phyloP scores from a whole-genome alignment of 2,113 vertebrate genomes.

The Collichthys lucidus region DNA sequence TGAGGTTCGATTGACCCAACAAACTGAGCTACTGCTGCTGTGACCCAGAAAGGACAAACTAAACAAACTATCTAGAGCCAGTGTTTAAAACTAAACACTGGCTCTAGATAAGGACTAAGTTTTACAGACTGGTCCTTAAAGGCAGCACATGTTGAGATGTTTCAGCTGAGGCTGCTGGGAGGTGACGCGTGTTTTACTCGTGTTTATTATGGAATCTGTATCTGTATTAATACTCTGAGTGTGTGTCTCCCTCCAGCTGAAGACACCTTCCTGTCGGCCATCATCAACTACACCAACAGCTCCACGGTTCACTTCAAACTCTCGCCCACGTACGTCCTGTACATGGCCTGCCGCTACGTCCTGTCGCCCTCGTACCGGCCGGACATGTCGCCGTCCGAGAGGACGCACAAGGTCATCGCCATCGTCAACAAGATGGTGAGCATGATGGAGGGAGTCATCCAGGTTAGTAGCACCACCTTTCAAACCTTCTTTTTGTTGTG shows the following conservation, averaged over 20 bases:
- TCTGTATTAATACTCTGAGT: background rate
- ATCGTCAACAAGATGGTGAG: conserved; percentile 99
- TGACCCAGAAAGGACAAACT: too few relatives aligned
- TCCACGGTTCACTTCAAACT: conserved; percentile 98
- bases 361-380: conserved; percentile 92
- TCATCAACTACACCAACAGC: conserved; percentile 99
- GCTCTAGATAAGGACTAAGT: too few relatives aligned
- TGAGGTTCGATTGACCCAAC: too few relatives aligned
- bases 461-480: conserved; percentile 86
- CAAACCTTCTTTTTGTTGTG: background rate
- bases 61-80: too few relatives aligned
- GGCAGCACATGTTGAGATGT: too few relatives aligned
- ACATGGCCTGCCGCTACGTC: conserved; percentile 97
- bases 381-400: conserved; percentile 91
- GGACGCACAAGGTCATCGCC: conserved; percentile 97
- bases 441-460: conserved; percentile 99
- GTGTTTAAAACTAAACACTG: too few relatives aligned
- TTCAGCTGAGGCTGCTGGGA: too few relatives aligned
- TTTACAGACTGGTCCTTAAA: too few relatives aligned
- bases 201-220: too few relatives aligned
- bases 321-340: conserved; percentile 95
- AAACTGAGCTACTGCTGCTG: too few relatives aligned
- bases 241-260: conserved; percentile 85
- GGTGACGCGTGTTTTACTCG: too few relatives aligned
- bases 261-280: conserved; percentile 96